These are phyloP conservation scores for Empidonax alnorum DNA, from an alignment of 2,113 vertebrate species.

Conservation along the genomic window DNA sequence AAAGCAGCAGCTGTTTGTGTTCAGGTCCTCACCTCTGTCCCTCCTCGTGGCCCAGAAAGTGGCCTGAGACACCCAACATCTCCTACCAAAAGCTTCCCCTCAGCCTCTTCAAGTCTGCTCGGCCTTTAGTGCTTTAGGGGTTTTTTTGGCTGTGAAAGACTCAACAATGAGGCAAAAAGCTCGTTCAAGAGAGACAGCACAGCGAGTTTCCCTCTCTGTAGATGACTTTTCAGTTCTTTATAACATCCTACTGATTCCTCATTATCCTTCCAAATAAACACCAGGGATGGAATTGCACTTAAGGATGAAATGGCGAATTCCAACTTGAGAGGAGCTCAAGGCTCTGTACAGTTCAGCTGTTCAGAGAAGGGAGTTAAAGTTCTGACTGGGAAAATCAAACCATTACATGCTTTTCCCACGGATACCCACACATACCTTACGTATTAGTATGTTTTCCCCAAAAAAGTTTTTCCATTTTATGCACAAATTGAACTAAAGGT, in stretches of 20 bases:
- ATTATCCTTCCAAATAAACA: neutral
- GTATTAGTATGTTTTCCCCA: accelerated
- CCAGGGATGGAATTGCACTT: neutral
- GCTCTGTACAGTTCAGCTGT: neutral
- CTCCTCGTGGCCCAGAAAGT: accelerated
- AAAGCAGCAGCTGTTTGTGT: neutral
- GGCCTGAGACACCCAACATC: neutral
- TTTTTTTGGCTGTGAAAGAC: neutral
- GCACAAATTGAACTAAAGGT: neutral
- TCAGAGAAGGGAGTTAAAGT: neutral
- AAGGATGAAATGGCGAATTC: neutral
- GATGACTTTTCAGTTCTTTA: neutral
- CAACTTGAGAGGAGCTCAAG: neutral
- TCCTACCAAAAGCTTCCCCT: neutral
- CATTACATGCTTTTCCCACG: neutral
- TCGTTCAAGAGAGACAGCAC: neutral
- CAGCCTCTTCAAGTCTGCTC: neutral
- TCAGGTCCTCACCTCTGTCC: neutral
- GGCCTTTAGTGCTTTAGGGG: neutral
- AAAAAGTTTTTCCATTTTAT: neutral
- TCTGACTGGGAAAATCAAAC: neutral
- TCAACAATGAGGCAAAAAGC: neutral
- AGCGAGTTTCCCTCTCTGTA: neutral
- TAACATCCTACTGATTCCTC: neutral
- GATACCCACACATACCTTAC: neutral